Base-by-base conservation (phyloP, 1,140 invertebrate species). In the Temnothorax curvispinosus region DNA sequence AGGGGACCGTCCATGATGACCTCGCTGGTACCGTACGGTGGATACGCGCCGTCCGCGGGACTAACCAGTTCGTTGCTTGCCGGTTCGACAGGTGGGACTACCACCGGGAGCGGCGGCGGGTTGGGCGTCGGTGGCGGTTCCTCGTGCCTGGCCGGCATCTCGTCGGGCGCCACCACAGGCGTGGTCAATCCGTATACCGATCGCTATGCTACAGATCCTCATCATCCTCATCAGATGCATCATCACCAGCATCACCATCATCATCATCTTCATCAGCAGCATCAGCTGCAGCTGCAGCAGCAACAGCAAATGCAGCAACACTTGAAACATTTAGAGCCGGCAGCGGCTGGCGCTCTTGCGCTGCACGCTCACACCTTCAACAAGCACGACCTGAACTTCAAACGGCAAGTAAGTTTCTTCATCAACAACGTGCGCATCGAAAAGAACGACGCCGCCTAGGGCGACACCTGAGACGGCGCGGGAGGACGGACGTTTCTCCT, bases 391-490 rank as follows among this genome's bases (percentile, higher is more conserved):
- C 81, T 94, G 93, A 96, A 96, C 96, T 97, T 97, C 96, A 97
- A 97, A 96, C 96, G 97, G 94, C 97, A 97, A 97, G 97, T 97
- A 97, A 97, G 97, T 97, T 97, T 97, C 96, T 96, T 97, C 96
- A 96, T 97, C 95, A 96, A 97, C 96, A 96, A 97, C 96, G 97
- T 97, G 94, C 96, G 96, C 95, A 96, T 97, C 96, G 96, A 96
- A 96, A 97, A 97, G 96, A 96, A 97, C 95, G 96, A 96, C 94
- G 95, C 91, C 88, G 90, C 91, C 91, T 94, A 95, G 92, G 91
- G 88, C 64, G 80, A 64, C 41, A 77, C 38, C 64, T 72, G 56
- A 67, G 52, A 87, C 47, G 44, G 71, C 58, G 78, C 47, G 50
- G 67, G 80, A 82, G 41, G 77, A 38, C 77, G 72, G 62, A 50